Evolutionary conservation across 2,113 vertebrate species (phyloP).

Genomic region (Indicator maculatus): DNA sequence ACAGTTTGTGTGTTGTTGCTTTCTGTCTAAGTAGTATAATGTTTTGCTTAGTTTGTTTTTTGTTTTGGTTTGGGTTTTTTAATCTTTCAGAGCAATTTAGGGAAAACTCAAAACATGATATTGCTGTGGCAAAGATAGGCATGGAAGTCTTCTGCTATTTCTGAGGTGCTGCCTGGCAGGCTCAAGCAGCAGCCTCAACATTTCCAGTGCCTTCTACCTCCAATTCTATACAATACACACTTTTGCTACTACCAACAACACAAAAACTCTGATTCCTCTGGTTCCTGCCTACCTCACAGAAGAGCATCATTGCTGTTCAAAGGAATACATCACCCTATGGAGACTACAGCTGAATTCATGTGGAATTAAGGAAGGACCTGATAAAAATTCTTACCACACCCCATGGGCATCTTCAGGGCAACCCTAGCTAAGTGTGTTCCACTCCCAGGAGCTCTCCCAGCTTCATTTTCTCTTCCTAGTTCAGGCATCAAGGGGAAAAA

Average conservation of each 20-base stretch:
- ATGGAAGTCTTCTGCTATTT: slow-evolving; percentile 8
- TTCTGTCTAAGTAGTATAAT: slow-evolving; percentile 60
- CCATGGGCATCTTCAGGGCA: background rate
- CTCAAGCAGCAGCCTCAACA: background rate
- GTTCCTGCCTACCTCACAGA: background rate
- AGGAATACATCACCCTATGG: background rate
- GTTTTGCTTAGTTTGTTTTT: slow-evolving; percentile 58
- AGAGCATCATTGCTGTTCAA: background rate
- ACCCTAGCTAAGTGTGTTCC: background rate
- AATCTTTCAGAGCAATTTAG: slow-evolving; percentile 39
- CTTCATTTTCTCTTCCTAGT: background rate
- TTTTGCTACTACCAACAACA: background rate
- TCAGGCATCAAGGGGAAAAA: background rate
- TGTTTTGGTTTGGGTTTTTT: background rate
- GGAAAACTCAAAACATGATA: slow-evolving; percentile 13
- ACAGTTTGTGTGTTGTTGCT: slow-evolving; percentile 72
- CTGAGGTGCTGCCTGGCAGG: background rate
- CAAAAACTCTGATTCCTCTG: background rate
- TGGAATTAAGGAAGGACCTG: background rate
- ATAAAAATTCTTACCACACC: background rate
- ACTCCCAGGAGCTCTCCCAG: background rate
- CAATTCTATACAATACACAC: background rate
- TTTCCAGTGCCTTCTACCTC: background rate
- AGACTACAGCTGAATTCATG: background rate
- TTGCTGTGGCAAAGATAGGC: slow-evolving; percentile 19